Conservation (phyloP, 2,888 invertebrate genomes). For the Steinernema hermaphroditum region DNA sequence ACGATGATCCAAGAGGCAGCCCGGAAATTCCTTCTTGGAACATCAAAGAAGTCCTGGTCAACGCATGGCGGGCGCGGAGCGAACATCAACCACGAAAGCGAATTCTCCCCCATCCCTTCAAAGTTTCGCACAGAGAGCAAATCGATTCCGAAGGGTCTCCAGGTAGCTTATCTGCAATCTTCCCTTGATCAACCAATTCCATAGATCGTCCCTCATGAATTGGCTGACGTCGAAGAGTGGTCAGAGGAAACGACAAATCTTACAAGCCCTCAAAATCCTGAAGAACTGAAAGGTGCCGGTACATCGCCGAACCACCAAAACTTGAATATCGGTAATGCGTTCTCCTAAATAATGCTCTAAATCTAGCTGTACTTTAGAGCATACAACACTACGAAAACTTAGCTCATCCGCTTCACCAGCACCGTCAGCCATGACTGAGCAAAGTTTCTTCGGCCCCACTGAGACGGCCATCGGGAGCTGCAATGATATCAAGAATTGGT, state of each 20-base stretch:
- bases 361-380: neutral
- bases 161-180: neutral
- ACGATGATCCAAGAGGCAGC: constrained; percentile 55
- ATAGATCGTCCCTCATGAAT: constrained; percentile 61
- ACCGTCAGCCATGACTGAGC: neutral
- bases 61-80: constrained; percentile 15
- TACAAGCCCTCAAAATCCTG: constrained; percentile 7
- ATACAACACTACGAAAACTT: neutral
- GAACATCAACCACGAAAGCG: constrained; percentile 19
- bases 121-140: constrained; percentile 9
- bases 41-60: constrained; percentile 14
- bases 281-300: neutral
- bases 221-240: constrained; percentile 60
- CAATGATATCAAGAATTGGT: constrained; percentile 25
- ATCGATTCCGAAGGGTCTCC: constrained; percentile 16
- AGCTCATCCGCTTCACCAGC: neutral
- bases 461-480: neutral
- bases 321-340: neutral
- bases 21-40: constrained; percentile 41
- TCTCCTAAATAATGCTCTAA: neutral
- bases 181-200: constrained; percentile 32
- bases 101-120: neutral
- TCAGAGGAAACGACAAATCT: constrained; percentile 48
- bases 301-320: neutral
- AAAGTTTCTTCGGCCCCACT: neutral